Percentiles rank a stretch among this genome's conserved stretches.
Evolutionary conservation across 1,140 invertebrate genomes (phyloP).

Genomic region (Zaprionus ghesquierei): DNA sequence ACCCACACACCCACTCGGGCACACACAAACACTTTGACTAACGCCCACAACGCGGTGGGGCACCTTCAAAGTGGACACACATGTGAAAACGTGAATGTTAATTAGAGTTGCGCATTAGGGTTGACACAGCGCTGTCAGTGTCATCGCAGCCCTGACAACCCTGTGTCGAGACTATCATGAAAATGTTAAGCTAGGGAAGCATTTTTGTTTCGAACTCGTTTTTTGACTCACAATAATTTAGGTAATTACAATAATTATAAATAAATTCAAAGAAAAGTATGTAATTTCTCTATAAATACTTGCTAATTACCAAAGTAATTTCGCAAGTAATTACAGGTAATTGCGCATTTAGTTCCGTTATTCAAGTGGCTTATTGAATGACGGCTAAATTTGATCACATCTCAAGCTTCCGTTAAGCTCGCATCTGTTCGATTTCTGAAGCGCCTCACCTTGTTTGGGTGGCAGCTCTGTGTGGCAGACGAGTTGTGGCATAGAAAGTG

Average conservation of each 20-base stretch:
- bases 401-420: neutral
- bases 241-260: neutral
- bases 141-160: neutral
- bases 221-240: neutral
- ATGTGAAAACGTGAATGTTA: conserved; percentile 32
- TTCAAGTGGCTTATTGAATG: neutral
- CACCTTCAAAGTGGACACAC: conserved; percentile 17
- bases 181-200: neutral
- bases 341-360: neutral
- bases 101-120: conserved; percentile 37
- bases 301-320: neutral
- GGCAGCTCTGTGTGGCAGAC: neutral
- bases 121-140: conserved; percentile 25
- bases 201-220: neutral
- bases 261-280: neutral
- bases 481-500: conserved; percentile 1
- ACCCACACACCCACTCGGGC: neutral
- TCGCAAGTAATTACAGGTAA: neutral
- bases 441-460: neutral
- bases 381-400: neutral
- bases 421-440: neutral
- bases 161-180: neutral
- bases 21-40: neutral
- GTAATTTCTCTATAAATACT: neutral
- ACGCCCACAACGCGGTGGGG: neutral